A percentile compares a stretch with the other conserved stretches of the same genome.
phyloP scores from a whole-genome alignment of 2,888 invertebrate genomes.

The Tuta absoluta region DNA sequence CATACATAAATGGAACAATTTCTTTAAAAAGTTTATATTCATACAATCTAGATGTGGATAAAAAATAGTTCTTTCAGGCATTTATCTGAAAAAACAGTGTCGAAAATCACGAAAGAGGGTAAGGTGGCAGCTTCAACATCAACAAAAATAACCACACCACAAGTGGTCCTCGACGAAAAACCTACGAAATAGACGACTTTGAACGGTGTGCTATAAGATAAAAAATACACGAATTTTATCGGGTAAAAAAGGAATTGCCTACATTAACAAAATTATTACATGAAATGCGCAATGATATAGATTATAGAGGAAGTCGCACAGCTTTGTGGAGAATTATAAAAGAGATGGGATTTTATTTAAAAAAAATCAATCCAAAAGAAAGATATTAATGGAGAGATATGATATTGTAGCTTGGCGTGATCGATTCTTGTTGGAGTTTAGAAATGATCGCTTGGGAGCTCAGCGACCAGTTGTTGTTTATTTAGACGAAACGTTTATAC shows the following conservation, averaged over 20 bases:
- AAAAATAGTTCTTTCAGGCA: conserved; percentile 19
- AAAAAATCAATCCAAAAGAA: conserved; percentile 30
- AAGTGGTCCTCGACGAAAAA: not conserved
- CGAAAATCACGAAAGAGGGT: conserved; percentile 17
- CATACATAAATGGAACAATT: no score
- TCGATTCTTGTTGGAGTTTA: conserved; percentile 31
- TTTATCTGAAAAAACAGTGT: conserved; percentile 21
- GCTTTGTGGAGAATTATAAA: conserved; percentile 32
- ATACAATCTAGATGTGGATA: no score
- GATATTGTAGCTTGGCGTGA: conserved; percentile 33
- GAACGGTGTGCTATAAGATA: conserved; percentile 29
- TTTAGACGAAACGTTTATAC: conserved; percentile 35
- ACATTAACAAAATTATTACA: conserved; percentile 30
- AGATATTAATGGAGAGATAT: conserved; percentile 31
- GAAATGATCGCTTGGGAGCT: conserved; percentile 31
- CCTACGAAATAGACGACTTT: conserved; percentile 30
- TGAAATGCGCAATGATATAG: conserved; percentile 31
- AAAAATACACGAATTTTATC: conserved; percentile 24
- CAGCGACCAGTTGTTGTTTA: conserved; percentile 34
- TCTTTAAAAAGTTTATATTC: no score
- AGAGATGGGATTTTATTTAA: conserved; percentile 29
- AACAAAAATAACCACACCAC: not conserved
- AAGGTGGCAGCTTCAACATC: not conserved
- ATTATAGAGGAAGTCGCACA: conserved; percentile 30
- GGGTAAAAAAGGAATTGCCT: conserved; percentile 31